Evolutionary conservation across 2,888 invertebrate genomes (phyloP), one percentile per base, ranked within the genome.

Genomic region (Athrips mouffetella): DNA sequence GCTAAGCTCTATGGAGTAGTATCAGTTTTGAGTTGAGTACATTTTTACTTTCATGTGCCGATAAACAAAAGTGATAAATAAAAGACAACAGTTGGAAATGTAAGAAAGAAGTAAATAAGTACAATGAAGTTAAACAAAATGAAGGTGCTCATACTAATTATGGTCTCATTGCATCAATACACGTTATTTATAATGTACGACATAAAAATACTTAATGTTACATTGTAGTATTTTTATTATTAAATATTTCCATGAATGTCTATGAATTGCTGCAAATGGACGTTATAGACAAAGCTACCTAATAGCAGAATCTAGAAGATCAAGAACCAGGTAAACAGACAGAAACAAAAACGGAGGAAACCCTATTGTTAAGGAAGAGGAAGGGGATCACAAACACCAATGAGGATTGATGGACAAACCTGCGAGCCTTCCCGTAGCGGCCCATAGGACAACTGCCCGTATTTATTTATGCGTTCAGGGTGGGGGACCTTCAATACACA

Each of bases 401-500:
- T 76, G 78, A 82, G 82, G 84, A 84, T 70, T 67, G 70, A 76
- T 76, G 86, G 88, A 89, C 90, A 87, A 90, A 90, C 90, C 90
- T 90, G 90, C 68, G 91, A 90, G 87, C 89, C 91, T 85, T 91
- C 91, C 89, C 90, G 91, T 90, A 90, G 90, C 79, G 86, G 86
- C 89, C 91, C 90, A 90, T 91, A 91, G 89, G 90, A 89, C 88
- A 91, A 90, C 90, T 91, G 91, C 89, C 89, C 87, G 77, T 86
- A 88, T 89, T 89, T 89, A 89, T 84, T 88, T 72, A 89, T 83
- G 86, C 89, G 87, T 87, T 89, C 89, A 82, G 90, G 90, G 85
- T 90, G 90, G 83, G 90, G 90, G 83, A 91, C 91, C 91, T 91
- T 91, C 81, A 90, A 91, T 90, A 90, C 90, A 90, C 83, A 90